phyloP scores from a whole-genome alignment of 2,113 vertebrate genomes.

The Upupa epops region DNA sequence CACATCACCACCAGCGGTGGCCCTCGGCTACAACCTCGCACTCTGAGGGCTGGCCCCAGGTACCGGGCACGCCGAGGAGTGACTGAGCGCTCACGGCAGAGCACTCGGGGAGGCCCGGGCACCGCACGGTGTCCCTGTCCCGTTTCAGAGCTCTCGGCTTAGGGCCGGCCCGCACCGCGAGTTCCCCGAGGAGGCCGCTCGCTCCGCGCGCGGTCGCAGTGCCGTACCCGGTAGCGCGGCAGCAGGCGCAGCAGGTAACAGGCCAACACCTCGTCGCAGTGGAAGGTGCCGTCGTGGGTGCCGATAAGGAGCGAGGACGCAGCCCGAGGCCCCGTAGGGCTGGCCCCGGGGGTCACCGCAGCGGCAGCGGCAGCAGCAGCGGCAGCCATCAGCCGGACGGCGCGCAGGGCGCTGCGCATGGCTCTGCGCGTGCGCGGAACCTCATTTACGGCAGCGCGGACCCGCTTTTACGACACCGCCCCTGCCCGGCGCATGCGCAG shows the following conservation, averaged over 20 bases:
- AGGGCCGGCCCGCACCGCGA: not conserved
- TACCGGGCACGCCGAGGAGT: too few species aligned
- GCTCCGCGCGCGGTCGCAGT: not conserved
- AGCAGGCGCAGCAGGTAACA: constrained; percentile 89
- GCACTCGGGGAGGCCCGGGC: too few species aligned
- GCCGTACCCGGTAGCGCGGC: constrained; percentile 83
- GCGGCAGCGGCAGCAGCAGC: not conserved
- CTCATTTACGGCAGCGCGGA: not conserved
- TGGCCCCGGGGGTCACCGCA: not conserved
- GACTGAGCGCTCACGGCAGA: not conserved
- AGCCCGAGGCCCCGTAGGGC: not conserved
- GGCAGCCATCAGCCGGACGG: not conserved
- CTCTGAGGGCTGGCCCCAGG: too few species aligned
- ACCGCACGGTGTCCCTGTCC: not conserved
- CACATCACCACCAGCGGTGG: too few species aligned
- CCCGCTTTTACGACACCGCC: too few species aligned
- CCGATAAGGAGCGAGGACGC: constrained; percentile 77
- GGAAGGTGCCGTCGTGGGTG: constrained; percentile 92
- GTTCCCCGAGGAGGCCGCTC: too few species aligned
- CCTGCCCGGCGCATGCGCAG: too few species aligned
- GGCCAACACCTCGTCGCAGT: constrained; percentile 92
- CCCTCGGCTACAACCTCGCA: too few species aligned
- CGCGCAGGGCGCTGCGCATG: not conserved
- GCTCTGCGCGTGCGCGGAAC: not conserved
- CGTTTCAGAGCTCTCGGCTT: not conserved